Evolutionary conservation across 2,113 vertebrate genomes (phyloP), one percentile per base, ranked within the genome.

Genomic region (Labeo catla): DNA sequence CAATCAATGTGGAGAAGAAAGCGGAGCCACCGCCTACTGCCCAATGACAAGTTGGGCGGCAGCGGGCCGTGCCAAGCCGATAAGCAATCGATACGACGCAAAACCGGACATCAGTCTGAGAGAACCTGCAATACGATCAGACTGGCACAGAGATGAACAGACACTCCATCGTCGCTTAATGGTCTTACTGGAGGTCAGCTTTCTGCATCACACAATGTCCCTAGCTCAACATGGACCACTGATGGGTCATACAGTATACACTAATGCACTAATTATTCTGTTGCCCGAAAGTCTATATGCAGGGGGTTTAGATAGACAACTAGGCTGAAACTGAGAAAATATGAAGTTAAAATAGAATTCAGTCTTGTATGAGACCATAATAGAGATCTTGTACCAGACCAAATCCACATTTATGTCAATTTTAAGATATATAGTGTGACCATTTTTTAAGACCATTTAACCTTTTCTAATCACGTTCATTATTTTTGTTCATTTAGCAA

Each of bases 1-100:
- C 80, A 89, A 91, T 92, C 86, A 86, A 91, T 91, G 49, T 84
- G 76, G 82, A 85, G 84, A 52, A 84, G 88, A 90, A 95, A 94
- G 94, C 93, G 92, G 93, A 96, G 95, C 94, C 76, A 47, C 87
- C 92, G 93, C 91, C 91, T 90, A 86, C 88, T 76, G 90, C 86
- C 92, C 91, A 91, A 86, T 94, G 93, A 94, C 91, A 89, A 91
- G 89, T 59, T 47, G 83, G 90, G 89, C 92, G 88, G 93, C 92
- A 93, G 87, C 91, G 90, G 90, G 90, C 89, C 86, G 89, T 87
- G 11, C 43, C 83, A 84, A 39, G 90, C 91, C 34, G 83, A 88
- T 78, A 11, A 81, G 86, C 59, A 89, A 95, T 95, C 92, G 2
- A 96, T 96, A 91, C 12, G 5, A 8, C 81, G 89, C 85, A 74